Evolutionary conservation across 2,888 invertebrate genomes (phyloP).

Genomic region (Copidosoma aretas): DNA sequence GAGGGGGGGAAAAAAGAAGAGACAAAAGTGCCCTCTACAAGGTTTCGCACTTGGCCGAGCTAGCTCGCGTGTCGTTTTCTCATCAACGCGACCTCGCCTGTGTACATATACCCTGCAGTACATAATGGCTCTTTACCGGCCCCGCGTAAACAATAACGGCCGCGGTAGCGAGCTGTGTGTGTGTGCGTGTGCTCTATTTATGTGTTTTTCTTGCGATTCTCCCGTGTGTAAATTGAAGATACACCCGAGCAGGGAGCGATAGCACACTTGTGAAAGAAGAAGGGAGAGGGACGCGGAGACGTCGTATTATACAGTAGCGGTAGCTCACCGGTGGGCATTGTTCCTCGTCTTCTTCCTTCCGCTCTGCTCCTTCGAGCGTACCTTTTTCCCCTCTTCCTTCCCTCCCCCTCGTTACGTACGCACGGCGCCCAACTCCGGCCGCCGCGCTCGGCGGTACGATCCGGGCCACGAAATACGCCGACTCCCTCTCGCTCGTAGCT

Average conservation of each 20-base stretch:
- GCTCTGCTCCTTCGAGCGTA: constrained; percentile 25
- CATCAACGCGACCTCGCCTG: constrained; percentile 47
- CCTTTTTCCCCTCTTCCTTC: constrained; percentile 27
- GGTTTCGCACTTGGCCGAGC: constrained; percentile 12
- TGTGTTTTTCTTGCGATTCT: constrained; percentile 53
- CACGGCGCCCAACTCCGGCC: no score
- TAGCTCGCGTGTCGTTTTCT: constrained; percentile 46
- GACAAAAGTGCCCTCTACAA: not conserved
- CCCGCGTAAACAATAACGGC: no score
- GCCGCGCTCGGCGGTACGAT: no score
- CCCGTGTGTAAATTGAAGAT: constrained; percentile 5
- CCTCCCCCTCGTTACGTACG: no score
- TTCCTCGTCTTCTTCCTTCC: constrained; percentile 9
- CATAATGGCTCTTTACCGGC: constrained; percentile 20
- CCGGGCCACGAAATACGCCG: no score
- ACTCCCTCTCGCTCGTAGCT: no score
- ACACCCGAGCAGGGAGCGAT: not conserved
- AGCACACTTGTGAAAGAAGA: not conserved
- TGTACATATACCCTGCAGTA: constrained; percentile 2
- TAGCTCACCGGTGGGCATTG: not conserved
- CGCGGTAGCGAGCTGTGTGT: no score
- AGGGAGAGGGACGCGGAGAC: not conserved
- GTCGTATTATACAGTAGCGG: not conserved
- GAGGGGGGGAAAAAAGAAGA: not conserved
- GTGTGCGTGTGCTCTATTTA: constrained; percentile 46